Base-by-base conservation (phyloP, 1,140 invertebrate genomes). In the Carcinoscorpius rotundicauda region DNA sequence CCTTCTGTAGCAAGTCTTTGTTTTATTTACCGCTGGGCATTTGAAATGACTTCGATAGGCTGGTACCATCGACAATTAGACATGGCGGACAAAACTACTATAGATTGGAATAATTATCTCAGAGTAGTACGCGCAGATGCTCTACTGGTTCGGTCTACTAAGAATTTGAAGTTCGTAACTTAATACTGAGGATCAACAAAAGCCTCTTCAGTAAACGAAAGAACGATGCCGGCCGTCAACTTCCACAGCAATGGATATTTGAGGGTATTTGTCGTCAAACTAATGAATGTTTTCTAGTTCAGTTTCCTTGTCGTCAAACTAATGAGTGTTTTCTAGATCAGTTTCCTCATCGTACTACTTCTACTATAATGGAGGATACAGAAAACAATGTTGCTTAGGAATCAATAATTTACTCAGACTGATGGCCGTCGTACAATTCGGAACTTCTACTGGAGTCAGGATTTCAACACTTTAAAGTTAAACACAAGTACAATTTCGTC, bases 201-300 rank as follows among this genome's bases (percentile, higher is more conserved):
- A 64, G 60, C 50, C 56, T 67, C 51, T 67, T 67, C 56, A 55
- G 49, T 49, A 64, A 63, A 62, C 51, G 66, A 57, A 67, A 67
- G 58, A 67, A 64, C 55, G 51, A 64, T 49, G 52, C 56, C 56
- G 63, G 59, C 49, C 58, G 58, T 56, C 56, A 61, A 52, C 63
- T 67, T 52, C 64, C 63, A 56, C 58, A 61, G 53, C 66, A 67
- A 59, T 67, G 66, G 63, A 60, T 67, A 29, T 67, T 67, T 51
- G 66, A 59, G n/a, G 66, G 59, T 11, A 61, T 67, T 61, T 67
- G 58, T 58, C 58, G 63, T 49, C 58, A 67, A 65, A 65, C 63
- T 10, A 57, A 60, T 48, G 63, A 67, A 3, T 60, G 51, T 61
- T 64, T 67, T 62, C 49, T 67, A 55, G 64, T 64, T 64, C 53